Conservation (phyloP, 2,888 invertebrate species). For the Acronicta leporina region DNA sequence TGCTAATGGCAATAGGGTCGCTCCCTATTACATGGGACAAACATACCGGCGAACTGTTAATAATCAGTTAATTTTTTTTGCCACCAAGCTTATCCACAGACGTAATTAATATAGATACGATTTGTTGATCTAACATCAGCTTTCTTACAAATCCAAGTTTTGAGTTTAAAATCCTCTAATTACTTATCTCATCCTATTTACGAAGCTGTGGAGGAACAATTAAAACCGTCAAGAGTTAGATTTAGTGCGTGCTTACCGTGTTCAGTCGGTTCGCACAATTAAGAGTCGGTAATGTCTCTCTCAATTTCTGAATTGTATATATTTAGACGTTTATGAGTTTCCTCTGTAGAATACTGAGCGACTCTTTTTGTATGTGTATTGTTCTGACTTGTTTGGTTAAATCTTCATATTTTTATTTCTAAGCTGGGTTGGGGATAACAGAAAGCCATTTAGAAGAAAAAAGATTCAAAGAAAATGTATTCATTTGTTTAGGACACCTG, state of each 20-base stretch:
- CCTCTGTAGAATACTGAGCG: constrained; percentile 52
- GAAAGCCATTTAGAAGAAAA: constrained; percentile 2
- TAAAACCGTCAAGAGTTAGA: constrained; percentile 57
- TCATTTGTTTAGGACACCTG: too few species aligned
- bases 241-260: constrained; percentile 52
- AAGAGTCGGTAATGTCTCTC: constrained; percentile 61
- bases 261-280: constrained; percentile 66
- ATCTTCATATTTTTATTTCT: constrained; percentile 39
- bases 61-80: too few species aligned
- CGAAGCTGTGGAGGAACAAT: constrained; percentile 53
- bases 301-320: constrained; percentile 65
- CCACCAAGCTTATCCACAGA: too few species aligned
- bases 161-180: constrained; percentile 18
- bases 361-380: constrained; percentile 31
- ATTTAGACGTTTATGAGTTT: constrained; percentile 73
- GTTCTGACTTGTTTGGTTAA: constrained; percentile 32
- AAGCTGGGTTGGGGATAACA: constrained; percentile 15
- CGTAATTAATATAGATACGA: too few species aligned
- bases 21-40: too few species aligned
- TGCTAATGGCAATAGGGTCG: too few species aligned
- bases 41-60: too few species aligned
- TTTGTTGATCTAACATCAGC: neutral
- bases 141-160: constrained; percentile 34
- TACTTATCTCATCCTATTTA: constrained; percentile 43
- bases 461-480: too few species aligned